Percentiles rank a stretch among this genome's conserved stretches.
Evolutionary conservation across 2,797 vertebrate genomes (phyloP).

Genomic region (Pangasius djambal): DNA sequence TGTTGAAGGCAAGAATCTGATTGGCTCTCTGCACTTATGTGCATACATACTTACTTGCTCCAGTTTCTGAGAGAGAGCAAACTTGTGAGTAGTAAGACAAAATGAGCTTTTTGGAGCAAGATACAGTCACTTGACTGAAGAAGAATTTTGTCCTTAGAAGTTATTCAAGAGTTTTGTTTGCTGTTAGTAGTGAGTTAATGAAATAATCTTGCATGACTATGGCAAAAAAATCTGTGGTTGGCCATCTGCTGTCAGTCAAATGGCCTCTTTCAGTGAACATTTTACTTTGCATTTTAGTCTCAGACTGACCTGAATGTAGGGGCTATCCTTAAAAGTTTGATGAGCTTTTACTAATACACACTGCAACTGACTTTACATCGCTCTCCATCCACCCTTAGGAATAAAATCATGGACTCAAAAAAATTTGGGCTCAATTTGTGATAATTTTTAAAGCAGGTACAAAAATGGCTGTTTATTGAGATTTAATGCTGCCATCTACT

Average conservation of each 20-base stretch:
- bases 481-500: constrained; percentile 55
- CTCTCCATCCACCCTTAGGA: no score
- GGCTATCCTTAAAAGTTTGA: background rate
- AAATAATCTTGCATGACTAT: background rate
- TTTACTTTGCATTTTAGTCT: background rate
- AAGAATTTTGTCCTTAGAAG: background rate
- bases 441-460: background rate
- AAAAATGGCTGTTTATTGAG: background rate
- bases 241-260: background rate
- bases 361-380: background rate
- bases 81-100: background rate
- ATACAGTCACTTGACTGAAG: background rate
- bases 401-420: no score
- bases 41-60: background rate
- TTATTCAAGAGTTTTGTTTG: background rate
- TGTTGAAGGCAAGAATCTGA: background rate
- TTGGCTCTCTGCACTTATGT: background rate
- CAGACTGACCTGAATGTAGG: background rate
- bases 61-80: background rate
- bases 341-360: background rate
- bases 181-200: background rate
- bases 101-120: background rate
- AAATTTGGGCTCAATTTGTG: background rate
- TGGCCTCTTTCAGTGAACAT: background rate
- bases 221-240: background rate